Base-by-base conservation (phyloP, 2,797 vertebrate species). In the Parambassis ranga region DNA sequence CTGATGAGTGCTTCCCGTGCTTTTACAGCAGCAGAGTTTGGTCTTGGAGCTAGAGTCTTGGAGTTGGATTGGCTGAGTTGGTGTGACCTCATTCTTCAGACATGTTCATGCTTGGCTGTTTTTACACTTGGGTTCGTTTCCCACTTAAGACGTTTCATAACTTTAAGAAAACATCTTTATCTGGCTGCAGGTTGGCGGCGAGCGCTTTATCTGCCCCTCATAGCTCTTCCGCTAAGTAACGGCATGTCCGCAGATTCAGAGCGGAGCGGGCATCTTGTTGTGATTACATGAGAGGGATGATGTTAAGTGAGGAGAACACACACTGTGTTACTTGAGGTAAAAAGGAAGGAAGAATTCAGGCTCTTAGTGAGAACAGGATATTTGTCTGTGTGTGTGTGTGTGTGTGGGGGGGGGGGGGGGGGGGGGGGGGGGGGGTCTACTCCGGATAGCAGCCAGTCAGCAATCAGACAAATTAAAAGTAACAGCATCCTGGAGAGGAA, bases 321-420 rank as follows among this genome's bases (percentile, higher is more conserved):
- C 14, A 2, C 13, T 5, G 23, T 48, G 65, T 51, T 46, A 56
- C 58, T 75, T 26, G 33, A 73, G 76, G 86, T 66, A 24, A 9
- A 43, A 7, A 62, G 67, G 68, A 71, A 79, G 73, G 81, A 83
- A 64, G 77, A 76, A 68, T 58, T 69, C 24, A 48, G 57, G 19
- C 75, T 48, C 4, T 1, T 48, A 71, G 79, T 64, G 74, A 84
- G 83, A 79, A 81, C 87, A 87, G 85, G 85, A 86, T 86, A 85
- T 86, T 86, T 84, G 79, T 77, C 67, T 70, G 46, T 26, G 35
- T 51, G 47, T 36, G 57, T 62, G 52, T 47, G 15, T 33, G 49
- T 9, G 46, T 43, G 42, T 23, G 46, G 16, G 18, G n/a, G n/a
- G n/a, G n/a, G n/a, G n/a, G n/a, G n/a, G n/a, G n/a, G n/a, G n/a